phyloP scores from a whole-genome alignment of 2,888 invertebrate genomes.

The Tetropium fuscum region DNA sequence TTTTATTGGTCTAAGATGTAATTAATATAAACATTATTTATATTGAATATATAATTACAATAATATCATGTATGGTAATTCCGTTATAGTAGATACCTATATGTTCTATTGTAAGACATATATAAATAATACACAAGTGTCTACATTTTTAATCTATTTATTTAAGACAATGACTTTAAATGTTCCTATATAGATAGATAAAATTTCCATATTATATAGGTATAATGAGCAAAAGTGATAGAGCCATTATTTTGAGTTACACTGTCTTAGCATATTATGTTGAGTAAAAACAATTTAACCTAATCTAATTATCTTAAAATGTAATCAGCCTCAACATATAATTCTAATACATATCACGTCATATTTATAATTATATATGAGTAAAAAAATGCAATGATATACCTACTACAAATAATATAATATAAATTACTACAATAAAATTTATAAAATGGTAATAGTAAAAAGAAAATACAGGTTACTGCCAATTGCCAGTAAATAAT shows the following conservation, averaged over 20 bases:
- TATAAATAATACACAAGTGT: slow-evolving; percentile 27
- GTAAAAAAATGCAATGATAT: slow-evolving; percentile 21
- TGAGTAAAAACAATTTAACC: slow-evolving; percentile 49
- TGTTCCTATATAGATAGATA: slow-evolving; percentile 27
- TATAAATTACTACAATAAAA: slow-evolving; percentile 22
- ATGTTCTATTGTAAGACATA: not conserved
- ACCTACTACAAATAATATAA: slow-evolving; percentile 15
- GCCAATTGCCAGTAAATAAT: slow-evolving; percentile 18
- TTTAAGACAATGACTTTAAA: slow-evolving; percentile 32
- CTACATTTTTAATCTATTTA: slow-evolving; percentile 36
- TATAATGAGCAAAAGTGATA: slow-evolving; percentile 51
- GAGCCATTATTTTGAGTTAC: slow-evolving; percentile 43
- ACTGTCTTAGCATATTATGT: slow-evolving; percentile 39
- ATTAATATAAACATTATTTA: not conserved
- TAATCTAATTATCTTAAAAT: slow-evolving; percentile 49
- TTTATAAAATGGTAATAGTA: slow-evolving; percentile 8
- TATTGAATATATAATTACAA: not conserved
- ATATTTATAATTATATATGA: slow-evolving; percentile 26
- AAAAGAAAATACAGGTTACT: slow-evolving; percentile 1
- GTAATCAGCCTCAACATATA: slow-evolving; percentile 57
- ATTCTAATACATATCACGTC: slow-evolving; percentile 52
- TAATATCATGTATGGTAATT: not conserved
- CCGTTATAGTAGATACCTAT: too few species aligned
- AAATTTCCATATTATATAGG: slow-evolving; percentile 30
- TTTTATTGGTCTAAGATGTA: too few species aligned